Evolutionary conservation across 2,797 vertebrate genomes (phyloP).

Genomic region (Urocyon cinereoargenteus): DNA sequence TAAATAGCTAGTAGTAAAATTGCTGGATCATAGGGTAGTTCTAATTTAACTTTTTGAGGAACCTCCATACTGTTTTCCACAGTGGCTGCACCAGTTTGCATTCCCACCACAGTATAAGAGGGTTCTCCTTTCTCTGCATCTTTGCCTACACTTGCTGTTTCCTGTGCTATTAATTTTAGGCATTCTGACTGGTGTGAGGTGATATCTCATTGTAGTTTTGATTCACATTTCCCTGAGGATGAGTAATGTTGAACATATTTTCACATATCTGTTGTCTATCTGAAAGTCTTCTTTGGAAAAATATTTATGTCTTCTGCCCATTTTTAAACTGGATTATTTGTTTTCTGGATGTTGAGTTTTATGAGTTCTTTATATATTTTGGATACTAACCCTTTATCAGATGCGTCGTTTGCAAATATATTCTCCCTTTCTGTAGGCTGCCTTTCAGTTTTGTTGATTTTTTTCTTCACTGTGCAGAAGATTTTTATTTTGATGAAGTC

Average conservation of each 20-base stretch:
- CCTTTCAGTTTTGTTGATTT: neutral
- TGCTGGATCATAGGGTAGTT: neutral
- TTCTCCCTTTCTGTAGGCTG: neutral
- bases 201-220: neutral
- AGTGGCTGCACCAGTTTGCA: neutral
- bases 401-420: neutral
- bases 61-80: neutral
- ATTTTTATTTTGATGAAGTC: neutral
- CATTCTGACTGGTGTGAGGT: neutral
- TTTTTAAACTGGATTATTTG: neutral
- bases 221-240: neutral
- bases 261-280: neutral
- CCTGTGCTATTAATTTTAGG: neutral
- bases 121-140: neutral
- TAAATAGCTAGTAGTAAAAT: neutral
- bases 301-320: neutral
- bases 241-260: neutral
- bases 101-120: neutral
- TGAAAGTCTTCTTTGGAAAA: neutral
- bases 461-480: neutral
- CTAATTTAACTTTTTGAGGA: neutral
- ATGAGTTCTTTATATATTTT: neutral
- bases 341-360: neutral
- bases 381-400: neutral
- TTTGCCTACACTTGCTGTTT: neutral